These are phyloP conservation scores for Synodontis membranacea DNA, from an alignment of 2,113 vertebrate genomes.

Conservation along the genomic window DNA sequence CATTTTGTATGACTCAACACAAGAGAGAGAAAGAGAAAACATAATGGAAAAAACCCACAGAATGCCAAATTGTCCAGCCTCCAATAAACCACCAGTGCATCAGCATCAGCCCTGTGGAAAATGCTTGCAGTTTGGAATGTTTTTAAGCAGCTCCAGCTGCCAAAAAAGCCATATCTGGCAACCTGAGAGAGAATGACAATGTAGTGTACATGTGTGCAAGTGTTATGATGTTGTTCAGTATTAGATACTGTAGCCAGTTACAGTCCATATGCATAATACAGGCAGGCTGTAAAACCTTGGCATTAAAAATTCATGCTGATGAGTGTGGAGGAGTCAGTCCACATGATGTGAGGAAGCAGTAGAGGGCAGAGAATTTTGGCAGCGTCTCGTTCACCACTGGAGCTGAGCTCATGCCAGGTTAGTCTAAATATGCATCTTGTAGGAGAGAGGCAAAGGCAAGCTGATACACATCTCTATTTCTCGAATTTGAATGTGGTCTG, in stretches of 20 bases:
- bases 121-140: conserved; percentile 19
- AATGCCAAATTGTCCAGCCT: conserved; percentile 32
- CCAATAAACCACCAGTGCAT: conserved; percentile 40
- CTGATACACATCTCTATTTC: not conserved
- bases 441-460: conserved; percentile 15
- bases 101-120: conserved; percentile 29
- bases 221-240: conserved; percentile 5
- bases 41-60: conserved; percentile 51
- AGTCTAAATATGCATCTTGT: not conserved
- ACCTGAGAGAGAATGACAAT: not conserved
- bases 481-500: not conserved
- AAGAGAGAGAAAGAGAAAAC: not conserved
- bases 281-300: conserved; percentile 42
- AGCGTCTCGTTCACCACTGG: conserved; percentile 36
- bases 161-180: not conserved
- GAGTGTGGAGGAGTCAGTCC: conserved; percentile 36
- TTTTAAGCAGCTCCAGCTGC: conserved; percentile 24
- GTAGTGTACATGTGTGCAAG: not conserved
- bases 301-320: conserved; percentile 56
- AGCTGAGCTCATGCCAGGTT: conserved; percentile 37
- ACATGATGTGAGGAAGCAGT: conserved; percentile 24
- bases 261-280: conserved; percentile 38
- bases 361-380: conserved; percentile 42
- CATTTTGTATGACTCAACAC: conserved; percentile 48
- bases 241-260: conserved; percentile 13